These are phyloP conservation scores for Cyclura pinguis DNA, from an alignment of 2,797 vertebrate species.

Conservation along the genomic window DNA sequence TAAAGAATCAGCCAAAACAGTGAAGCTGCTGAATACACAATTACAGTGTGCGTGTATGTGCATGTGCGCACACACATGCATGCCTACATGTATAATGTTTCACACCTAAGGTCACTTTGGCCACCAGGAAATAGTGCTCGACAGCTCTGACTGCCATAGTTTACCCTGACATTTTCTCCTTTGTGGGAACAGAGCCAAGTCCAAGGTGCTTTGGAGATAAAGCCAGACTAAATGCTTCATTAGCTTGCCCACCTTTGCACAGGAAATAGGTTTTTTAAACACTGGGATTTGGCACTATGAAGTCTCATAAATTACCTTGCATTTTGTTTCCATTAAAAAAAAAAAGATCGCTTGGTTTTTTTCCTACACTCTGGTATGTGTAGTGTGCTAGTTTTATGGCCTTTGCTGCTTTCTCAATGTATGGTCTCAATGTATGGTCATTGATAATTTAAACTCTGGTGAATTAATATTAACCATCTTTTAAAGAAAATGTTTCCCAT, in stretches of 20 bases:
- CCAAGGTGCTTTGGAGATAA: slow-evolving; percentile 60
- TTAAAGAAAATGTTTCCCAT: slow-evolving; percentile 37
- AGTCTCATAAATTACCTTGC: slow-evolving; percentile 66
- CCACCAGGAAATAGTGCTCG: slow-evolving; percentile 67
- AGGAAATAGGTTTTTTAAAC: slow-evolving; percentile 59
- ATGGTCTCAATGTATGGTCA: background rate
- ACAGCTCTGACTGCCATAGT: slow-evolving; percentile 59
- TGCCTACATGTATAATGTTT: background rate
- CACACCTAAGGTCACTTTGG: slow-evolving; percentile 18
- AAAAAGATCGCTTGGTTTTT: slow-evolving; percentile 34
- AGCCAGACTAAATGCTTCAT: slow-evolving; percentile 80
- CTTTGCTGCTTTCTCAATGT: slow-evolving; percentile 48
- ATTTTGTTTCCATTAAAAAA: slow-evolving; percentile 21
- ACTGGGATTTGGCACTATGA: slow-evolving; percentile 55
- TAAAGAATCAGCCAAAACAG: slow-evolving; percentile 35
- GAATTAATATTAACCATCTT: slow-evolving; percentile 53
- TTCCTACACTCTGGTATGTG: slow-evolving; percentile 33
- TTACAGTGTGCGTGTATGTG: background rate
- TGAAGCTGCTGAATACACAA: slow-evolving; percentile 13
- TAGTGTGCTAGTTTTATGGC: slow-evolving; percentile 49
- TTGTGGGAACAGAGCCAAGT: slow-evolving; percentile 71
- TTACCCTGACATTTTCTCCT: slow-evolving; percentile 49
- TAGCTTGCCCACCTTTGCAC: slow-evolving; percentile 76
- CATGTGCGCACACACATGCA: no score
- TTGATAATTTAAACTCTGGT: slow-evolving; percentile 53